Evolutionary conservation across 1,140 invertebrate genomes (phyloP).

Genomic region (Calliphora vicina): DNA sequence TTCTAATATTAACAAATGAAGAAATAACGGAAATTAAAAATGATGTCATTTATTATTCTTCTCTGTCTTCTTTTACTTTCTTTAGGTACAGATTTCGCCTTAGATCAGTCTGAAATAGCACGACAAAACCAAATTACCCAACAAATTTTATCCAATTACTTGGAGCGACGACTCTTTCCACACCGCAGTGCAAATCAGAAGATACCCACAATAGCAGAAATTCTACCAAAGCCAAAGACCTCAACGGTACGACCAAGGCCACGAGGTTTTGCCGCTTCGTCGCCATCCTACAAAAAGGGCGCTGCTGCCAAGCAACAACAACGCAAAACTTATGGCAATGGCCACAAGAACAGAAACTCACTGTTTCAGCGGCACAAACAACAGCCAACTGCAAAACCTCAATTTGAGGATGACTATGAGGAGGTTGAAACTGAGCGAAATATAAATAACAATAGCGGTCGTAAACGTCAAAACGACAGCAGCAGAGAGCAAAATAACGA

Average conservation of each 20-base stretch:
- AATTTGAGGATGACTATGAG: not conserved
- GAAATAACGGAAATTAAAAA: not conserved
- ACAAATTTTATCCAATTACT: constrained; percentile 74
- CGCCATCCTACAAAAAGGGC: not conserved
- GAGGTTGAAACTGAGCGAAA: not conserved
- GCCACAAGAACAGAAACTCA: not conserved
- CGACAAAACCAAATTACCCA: constrained; percentile 76
- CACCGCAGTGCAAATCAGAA: constrained; percentile 64
- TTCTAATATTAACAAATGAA: not conserved
- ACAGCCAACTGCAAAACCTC: not conserved
- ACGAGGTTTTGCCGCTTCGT: constrained; percentile 45
- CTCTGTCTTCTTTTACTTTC: not conserved
- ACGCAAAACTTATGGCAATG: constrained; percentile 13
- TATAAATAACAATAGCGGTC: not conserved
- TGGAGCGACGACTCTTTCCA: constrained; percentile 71
- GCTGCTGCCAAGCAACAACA: not conserved
- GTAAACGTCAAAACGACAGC: not conserved
- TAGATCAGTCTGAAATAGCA: constrained; percentile 70
- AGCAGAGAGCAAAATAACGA: constrained; percentile 2
- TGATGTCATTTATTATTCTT: not conserved
- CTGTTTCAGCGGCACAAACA: not conserved
- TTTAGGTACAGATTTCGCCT: constrained; percentile 41
- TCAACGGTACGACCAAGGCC: constrained; percentile 46
- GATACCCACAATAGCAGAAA: constrained; percentile 69
- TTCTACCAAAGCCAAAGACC: constrained; percentile 66